Base-by-base conservation (phyloP, 1,140 invertebrate species). In the Dreissena rostriformis region DNA sequence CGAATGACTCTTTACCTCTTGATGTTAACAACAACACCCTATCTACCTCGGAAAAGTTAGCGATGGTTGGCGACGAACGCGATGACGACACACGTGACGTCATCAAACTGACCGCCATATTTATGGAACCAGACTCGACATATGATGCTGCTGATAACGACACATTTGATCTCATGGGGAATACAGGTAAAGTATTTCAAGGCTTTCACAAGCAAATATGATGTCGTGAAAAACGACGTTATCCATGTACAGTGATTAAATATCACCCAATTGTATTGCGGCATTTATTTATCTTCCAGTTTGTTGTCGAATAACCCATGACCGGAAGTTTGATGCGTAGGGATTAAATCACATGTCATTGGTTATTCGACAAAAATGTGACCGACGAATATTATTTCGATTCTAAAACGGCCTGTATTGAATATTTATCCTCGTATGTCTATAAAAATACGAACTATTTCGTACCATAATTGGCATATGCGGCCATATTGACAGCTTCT, bases 121-220 rank as follows among this genome's bases (percentile, higher is more conserved):
- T 75, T 75, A 51, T 74, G 26, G 80, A 82, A 52, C 80, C 80
- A 17, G 24, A 14, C 17, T 24, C 17, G 17, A 51, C 51, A 4
- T 52, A 81, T 29, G 29, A 53, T 78, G 17, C 73, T 65, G 4
- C 70, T 74, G 80, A 72, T n/a, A 72, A 82, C 29, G 80, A 82
- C 52, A 75, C 39, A 39, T 39, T 39, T 39, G 39, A 39, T 39
- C 39, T 39, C 39, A 39, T 39, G 39, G 39, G 39, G 39, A 39
- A 39, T 39, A 39, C 39, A 39, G 39, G 39, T 39, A 39, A 5
- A 8, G 8, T 39, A 39, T 39, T 39, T 5, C 39, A 39, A 5
- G 39, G 39, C 39, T 5, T 39, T 39, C 2, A 39, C 39, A 39
- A 39, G 39, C 39, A 39, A 39, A 39, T 39, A 8, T 39, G 39